These are phyloP conservation scores for Bombus huntii DNA, from an alignment of 1,140 invertebrate genomes.

Conservation along the genomic window DNA sequence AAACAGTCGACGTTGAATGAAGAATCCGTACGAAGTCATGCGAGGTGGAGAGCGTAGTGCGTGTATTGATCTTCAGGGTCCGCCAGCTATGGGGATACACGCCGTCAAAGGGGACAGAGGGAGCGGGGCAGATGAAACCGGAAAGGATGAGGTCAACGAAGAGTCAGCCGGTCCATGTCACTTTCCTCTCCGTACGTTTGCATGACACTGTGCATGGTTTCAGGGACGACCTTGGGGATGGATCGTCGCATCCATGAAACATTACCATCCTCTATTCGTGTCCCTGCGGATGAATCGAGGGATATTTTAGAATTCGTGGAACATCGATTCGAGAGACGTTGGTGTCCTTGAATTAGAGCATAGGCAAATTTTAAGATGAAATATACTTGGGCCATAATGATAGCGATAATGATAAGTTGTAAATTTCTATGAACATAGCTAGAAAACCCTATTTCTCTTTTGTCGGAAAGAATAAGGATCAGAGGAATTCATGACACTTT, in stretches of 20 bases:
- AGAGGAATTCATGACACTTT: too few relatives aligned
- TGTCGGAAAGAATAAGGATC: too few relatives aligned
- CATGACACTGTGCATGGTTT: background rate
- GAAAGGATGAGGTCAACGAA: conserved; percentile 50
- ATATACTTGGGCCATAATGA: too few relatives aligned
- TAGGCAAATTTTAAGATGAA: too few relatives aligned
- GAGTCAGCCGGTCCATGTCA: conserved; percentile 34
- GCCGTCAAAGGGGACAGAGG: conserved; percentile 35
- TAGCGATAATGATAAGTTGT: too few relatives aligned
- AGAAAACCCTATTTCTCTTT: too few relatives aligned
- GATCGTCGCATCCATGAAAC: background rate
- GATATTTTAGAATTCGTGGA: too few relatives aligned
- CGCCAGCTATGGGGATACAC: background rate
- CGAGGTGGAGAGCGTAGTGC: conserved; percentile 54
- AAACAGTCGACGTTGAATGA: conserved; percentile 43
- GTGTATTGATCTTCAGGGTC: conserved; percentile 68
- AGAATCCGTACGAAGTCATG: conserved; percentile 51
- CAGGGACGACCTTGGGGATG: conserved; percentile 25
- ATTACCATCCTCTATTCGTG: background rate
- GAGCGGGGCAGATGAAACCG: conserved; percentile 13
- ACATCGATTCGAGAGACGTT: too few relatives aligned
- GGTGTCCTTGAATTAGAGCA: too few relatives aligned
- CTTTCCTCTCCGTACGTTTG: background rate
- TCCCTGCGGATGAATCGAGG: too few relatives aligned
- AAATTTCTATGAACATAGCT: too few relatives aligned